Conservation (phyloP, 2,888 invertebrate genomes). For the Ectemnius continuus region DNA sequence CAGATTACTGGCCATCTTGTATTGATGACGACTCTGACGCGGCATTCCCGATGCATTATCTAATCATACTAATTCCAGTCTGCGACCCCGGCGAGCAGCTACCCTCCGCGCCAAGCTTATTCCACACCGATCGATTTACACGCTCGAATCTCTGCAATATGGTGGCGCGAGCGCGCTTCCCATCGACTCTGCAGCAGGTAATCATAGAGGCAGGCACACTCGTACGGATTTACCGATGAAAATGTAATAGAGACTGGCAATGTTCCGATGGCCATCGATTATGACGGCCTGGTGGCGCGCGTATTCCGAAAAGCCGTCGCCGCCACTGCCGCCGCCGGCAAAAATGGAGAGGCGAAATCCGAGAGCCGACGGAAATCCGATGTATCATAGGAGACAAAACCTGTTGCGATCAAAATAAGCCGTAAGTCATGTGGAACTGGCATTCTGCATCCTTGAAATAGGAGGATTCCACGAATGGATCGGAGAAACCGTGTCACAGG, state of each 20-base stretch:
- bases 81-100: neutral
- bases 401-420: constrained; percentile 6
- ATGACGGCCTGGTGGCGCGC: no score
- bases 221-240: no score
- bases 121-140: neutral
- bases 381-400: constrained; percentile 3
- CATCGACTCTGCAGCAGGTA: no score
- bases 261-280: no score
- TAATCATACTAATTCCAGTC: neutral
- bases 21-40: neutral
- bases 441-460: constrained; percentile 7
- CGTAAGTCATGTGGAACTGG: constrained; percentile 10
- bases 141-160: neutral
- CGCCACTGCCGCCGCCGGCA: no score
- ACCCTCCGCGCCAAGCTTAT: neutral
- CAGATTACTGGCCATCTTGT: constrained; percentile 14
- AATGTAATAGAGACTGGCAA: no score
- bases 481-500: constrained; percentile 16
- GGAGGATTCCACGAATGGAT: constrained; percentile 3
- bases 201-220: no score
- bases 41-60: neutral
- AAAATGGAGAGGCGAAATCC: no score
- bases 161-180: no score
- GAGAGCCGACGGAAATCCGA: neutral
- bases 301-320: no score